A percentile compares a stretch with the other conserved stretches of the same genome.
phyloP scores from a whole-genome alignment of 2,888 invertebrate genomes.

The Liodrosophila aerea region DNA sequence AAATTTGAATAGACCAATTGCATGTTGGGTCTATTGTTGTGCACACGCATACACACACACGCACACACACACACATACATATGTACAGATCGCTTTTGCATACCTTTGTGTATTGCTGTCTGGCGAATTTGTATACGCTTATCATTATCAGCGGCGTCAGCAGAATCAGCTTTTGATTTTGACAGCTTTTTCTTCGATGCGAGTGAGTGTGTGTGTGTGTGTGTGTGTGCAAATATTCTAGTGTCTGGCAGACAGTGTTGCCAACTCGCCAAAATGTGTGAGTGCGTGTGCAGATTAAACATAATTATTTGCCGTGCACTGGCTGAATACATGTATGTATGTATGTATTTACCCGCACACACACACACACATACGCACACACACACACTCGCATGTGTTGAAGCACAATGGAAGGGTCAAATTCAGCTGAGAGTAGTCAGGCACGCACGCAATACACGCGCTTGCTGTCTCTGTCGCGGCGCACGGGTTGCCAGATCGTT shows the following conservation, averaged over 20 bases:
- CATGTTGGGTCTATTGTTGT: slow-evolving; percentile 23
- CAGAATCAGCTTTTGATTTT: slow-evolving; percentile 53
- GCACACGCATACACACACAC: too few species aligned
- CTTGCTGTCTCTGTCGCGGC: slow-evolving; percentile 7
- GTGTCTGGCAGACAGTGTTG: slow-evolving; percentile 31
- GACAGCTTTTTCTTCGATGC: slow-evolving; percentile 26
- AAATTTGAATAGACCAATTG: slow-evolving; percentile 32
- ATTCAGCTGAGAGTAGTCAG: slow-evolving; percentile 5
- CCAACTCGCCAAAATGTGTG: slow-evolving; percentile 51
- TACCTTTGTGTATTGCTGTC: slow-evolving; percentile 22
- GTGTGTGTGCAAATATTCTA: slow-evolving; percentile 25
- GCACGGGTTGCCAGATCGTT: slow-evolving; percentile 42
- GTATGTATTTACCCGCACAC: not conserved
- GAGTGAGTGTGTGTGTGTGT: slow-evolving; percentile 1
- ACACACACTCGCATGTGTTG: slow-evolving; percentile 1
- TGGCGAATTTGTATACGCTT: slow-evolving; percentile 37
- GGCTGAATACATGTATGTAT: not conserved
- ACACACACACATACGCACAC: not conserved
- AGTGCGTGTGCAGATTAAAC: slow-evolving; percentile 1
- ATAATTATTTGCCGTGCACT: not conserved
- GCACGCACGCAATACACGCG: too few species aligned
- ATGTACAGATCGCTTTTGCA: slow-evolving; percentile 4
- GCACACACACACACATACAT: slow-evolving; percentile 6
- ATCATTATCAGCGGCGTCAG: slow-evolving; percentile 55
- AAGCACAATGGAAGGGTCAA: slow-evolving; percentile 8